Evolutionary conservation across 2,113 vertebrate species (phyloP), one percentile per base, ranked within the genome.

Genomic region (Egretta garzetta): DNA sequence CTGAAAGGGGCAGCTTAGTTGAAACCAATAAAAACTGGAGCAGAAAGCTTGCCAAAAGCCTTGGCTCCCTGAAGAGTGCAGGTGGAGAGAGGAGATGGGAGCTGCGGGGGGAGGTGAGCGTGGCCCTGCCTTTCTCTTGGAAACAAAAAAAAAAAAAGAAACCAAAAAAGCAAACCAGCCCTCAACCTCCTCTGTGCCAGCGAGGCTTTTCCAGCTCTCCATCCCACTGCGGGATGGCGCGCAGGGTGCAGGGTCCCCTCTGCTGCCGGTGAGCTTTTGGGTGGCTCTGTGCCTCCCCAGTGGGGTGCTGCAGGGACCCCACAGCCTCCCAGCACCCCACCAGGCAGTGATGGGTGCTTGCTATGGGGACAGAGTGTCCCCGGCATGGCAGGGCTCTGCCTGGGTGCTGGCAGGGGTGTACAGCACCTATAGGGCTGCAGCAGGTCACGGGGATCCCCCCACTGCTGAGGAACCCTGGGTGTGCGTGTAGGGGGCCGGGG

Each of bases 81-180:
- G 98, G 98, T 99, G 98, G 98, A 98, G 97, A 97, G 97, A 97
- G 91, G 96, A 96, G 98, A 97, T 97, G 97, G 96, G 97, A 96
- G 96, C 97, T 28, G 80, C 28, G 32, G 98, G 97, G 95, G 73
- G 90, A 97, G 94, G 92, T 39, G 74, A 94, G 70, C 84, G 8
- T 32, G 89, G 96, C 96, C 96, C 93, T 64, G 71, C 7, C 13
- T 62, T 96, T 93, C 88, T 93, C 96, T 96, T n/a, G 1, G 86
- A 80, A 85, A 72, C 55, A n/a, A 43, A 43, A 10, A 43, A 43
- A 41, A 43, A 41, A 43, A 82, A 39, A 35, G 39, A 21, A 55
- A 52, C 5, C 47, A 43, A 43, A 43, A 43, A 14, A 43, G 41
- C 41, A 43, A 43, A 43, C 17, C n/a, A 50, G 13, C 74, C 35